Conservation (phyloP, 2,113 vertebrate genomes). For the Atlantisia rogersi region DNA sequence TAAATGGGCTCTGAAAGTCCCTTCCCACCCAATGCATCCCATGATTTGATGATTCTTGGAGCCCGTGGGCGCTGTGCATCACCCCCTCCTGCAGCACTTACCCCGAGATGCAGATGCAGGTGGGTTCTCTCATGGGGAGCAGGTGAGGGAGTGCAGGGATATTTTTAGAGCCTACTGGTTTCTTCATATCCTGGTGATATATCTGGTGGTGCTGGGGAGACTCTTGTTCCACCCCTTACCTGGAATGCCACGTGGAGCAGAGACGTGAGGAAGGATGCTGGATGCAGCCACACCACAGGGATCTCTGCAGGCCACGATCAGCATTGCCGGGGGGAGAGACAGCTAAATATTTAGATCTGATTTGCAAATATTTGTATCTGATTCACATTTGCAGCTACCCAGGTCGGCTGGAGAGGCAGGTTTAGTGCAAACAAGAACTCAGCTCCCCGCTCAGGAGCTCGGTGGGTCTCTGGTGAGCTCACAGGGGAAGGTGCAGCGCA, state of each 20-base stretch:
- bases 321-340: fast-evolving
- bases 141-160: fast-evolving
- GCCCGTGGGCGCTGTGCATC: fast-evolving
- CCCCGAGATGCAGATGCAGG: fast-evolving
- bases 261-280: neutral
- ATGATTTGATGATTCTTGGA: neutral
- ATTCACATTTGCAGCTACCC: neutral
- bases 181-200: fast-evolving
- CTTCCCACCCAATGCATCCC: no score
- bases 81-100: neutral
- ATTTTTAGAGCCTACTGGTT: neutral
- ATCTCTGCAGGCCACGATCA: neutral
- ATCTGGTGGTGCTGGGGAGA: fast-evolving
- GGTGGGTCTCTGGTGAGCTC: neutral
- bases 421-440: neutral
- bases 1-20: no score
- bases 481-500: neutral
- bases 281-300: neutral
- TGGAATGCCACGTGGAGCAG: fast-evolving
- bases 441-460: no score
- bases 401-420: fast-evolving
- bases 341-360: neutral
- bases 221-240: fast-evolving
- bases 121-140: fast-evolving
- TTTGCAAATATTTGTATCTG: no score